Base-by-base conservation (phyloP, 2,888 invertebrate genomes). In the Gandaritis pyraliata region DNA sequence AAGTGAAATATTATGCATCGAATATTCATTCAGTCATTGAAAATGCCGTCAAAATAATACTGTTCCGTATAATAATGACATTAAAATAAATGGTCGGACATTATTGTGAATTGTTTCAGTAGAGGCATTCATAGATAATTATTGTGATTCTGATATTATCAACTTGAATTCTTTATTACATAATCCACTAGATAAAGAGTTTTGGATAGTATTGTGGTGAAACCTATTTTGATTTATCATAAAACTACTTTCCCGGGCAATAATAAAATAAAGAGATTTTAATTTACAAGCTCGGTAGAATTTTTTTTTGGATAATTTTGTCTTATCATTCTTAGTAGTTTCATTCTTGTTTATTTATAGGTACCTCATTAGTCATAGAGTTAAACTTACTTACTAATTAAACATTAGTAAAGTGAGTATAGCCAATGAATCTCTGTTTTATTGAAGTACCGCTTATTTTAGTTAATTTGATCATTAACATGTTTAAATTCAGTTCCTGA, bases 21-120 rank as follows among this genome's bases (percentile, higher is more conserved):
- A 57, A 50, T 56, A 49, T 57, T 33, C 16, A 48, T 33, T 11
- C n/a, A 43, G 18, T 47, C 36, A 18, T 39, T 29, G 16, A 10
- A 23, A 54, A 38, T 10, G 36, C 18, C 56, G 43, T 57, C 41
- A 41, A 43, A 49, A 57, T 57, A n/a, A 16, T 11, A 11, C 41
- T 18, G 48, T 36, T 58, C 50, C 50, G 57, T 46, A 38, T 12
- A 36, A 45, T 50, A 58, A 45, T 45, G 57, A 12, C 36, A 45
- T 51, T 50, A 23, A 52, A 58, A 41, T 33, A 18, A 52, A 58
- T 41, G 5, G 38, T 12, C 3, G 29, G 1, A 41, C 39, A 52
- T 52, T 47, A 47, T n/a, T 47, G 33, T 47, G 39, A 58, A 58
- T 58, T 16, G 38, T 11, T 23, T 39, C 36, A 23, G 30, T n/a